Base-by-base conservation (phyloP, 1,140 invertebrate genomes). In the Manduca sexta region DNA sequence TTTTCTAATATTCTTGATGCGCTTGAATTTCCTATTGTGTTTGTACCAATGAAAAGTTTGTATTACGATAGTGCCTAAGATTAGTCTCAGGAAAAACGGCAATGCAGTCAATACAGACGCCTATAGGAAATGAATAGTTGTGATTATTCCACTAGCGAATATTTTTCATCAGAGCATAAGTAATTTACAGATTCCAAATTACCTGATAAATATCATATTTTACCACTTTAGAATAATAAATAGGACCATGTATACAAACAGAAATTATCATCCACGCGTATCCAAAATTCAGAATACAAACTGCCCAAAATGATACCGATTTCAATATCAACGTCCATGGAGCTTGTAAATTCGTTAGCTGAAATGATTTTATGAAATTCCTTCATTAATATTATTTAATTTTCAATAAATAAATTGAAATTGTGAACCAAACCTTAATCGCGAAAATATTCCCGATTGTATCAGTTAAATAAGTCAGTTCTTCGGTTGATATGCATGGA, bases 401-500 rank as follows among this genome's bases (percentile, higher is more conserved):
- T 26, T 15, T 15, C 38, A n/a, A 34, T n/a, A 30, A 12, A 8
- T 3, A 35, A 10, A 17, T 45, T 18, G 4, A 35, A 17, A n/a
- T 34, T 17, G 4, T 35, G 33, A 17, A 39, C 60, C 48, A 52
- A 54, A 79, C 81, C 62, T 79, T 75, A 37, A 84, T 91, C 0
- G 83, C 84, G 38, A 90, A 84, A 13, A 80, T 73, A 44, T 81
- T 87, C 15, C 89, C 89, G 46, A 90, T 87, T 53, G 88, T 76
- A 52, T 88, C 89, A 46, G 82, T 86, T 33, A 96, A 93, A 68
- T 92, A 94, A 2, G 70, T 60, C 35, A 88, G 88, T 77, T 96
- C 94, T 31, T 90, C 87, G 42, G 90, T 84, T 1, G 89, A 89
- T 56, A 97, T 97, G 11, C 88, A 88, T 6, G 89, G 90, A 84